phyloP scores from a whole-genome alignment of 2,888 invertebrate genomes.

The Geophilus truncorum region DNA sequence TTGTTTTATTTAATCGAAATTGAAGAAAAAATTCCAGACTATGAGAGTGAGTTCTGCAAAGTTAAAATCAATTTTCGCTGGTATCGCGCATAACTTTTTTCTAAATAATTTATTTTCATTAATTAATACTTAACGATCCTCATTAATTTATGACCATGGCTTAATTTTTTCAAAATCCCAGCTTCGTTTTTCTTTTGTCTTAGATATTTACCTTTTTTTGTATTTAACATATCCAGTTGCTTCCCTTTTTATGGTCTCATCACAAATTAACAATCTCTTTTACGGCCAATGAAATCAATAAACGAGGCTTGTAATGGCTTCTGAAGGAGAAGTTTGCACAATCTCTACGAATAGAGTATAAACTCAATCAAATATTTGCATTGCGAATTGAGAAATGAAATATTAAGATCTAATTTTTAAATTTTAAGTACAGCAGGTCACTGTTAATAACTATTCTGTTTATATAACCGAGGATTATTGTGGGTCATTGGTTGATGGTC shows the following conservation, averaged over 20 bases:
- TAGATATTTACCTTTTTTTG: conserved; percentile 4
- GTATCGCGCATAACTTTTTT: background rate
- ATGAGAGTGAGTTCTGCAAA: background rate
- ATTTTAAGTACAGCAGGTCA: background rate
- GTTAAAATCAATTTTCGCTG: background rate
- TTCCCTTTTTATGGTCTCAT: background rate
- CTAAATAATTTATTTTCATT: background rate
- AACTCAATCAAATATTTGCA: background rate
- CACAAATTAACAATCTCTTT: conserved; percentile 21
- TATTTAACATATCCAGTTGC: background rate
- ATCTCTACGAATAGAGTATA: background rate
- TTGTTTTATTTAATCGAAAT: background rate
- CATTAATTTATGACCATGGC: background rate
- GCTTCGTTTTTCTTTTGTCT: background rate
- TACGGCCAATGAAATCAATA: conserved; percentile 21
- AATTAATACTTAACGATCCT: background rate
- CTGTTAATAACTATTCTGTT: background rate
- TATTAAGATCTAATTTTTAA: too few relatives aligned
- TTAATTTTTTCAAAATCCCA: background rate
- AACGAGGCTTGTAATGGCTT: background rate
- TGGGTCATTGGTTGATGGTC: conserved; percentile 10
- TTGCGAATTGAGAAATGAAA: too few relatives aligned
- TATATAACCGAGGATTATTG: background rate
- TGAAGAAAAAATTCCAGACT: background rate
- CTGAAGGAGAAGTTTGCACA: conserved; percentile 11